Percentiles rank a stretch among this genome's conserved stretches.
These are phyloP conservation scores for Haplochromis burtoni DNA, from an alignment of 2,113 vertebrate species.

Conservation along the genomic window DNA sequence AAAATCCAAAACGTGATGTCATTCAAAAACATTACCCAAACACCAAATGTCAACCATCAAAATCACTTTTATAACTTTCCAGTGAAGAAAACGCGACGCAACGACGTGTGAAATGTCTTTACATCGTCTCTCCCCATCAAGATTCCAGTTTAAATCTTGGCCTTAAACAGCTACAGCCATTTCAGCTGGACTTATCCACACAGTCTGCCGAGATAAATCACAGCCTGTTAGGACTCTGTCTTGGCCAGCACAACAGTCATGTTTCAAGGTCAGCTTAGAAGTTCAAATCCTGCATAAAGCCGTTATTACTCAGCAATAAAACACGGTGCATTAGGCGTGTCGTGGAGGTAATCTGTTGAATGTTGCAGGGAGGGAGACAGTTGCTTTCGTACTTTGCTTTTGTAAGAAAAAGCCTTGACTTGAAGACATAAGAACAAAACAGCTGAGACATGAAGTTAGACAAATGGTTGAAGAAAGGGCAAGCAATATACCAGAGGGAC, in stretches of 20 bases:
- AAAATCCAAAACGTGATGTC: background rate
- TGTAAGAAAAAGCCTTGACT: background rate
- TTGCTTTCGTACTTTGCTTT: background rate
- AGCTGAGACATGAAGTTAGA: background rate
- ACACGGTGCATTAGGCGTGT: constrained; percentile 51
- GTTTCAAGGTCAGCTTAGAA: constrained; percentile 43
- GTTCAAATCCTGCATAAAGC: constrained; percentile 57
- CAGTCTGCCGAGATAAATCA: constrained; percentile 24
- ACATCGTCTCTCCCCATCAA: background rate
- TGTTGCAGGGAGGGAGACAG: background rate
- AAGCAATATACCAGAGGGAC: background rate
- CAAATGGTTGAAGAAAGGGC: background rate
- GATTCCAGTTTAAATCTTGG: background rate
- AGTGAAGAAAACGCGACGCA: background rate
- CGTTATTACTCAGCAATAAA: constrained; percentile 50
- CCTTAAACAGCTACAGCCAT: background rate
- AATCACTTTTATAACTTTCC: background rate
- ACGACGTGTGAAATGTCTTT: background rate
- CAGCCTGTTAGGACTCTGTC: background rate
- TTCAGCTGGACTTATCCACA: background rate
- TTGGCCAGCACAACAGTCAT: background rate
- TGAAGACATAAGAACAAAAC: background rate
- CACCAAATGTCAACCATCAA: background rate
- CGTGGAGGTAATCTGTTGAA: constrained; percentile 18
- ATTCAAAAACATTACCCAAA: background rate